Percentiles rank a stretch among this genome's conserved stretches.
These are phyloP conservation scores for Nibea coibor DNA, from an alignment of 2,113 vertebrate genomes.

Conservation along the genomic window DNA sequence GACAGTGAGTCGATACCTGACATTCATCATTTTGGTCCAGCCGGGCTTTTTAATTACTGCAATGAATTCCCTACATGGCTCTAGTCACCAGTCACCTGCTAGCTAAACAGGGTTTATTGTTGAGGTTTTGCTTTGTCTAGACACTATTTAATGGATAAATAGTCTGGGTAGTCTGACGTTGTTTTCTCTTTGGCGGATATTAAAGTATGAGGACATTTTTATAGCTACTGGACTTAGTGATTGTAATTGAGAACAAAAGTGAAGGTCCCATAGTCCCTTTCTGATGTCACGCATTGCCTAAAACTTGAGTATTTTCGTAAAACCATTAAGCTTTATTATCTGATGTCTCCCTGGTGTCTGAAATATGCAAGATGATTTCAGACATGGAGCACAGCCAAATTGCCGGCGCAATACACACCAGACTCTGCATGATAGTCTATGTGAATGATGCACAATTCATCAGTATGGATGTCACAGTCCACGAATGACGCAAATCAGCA, in stretches of 20 bases:
- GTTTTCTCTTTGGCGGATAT: constrained; percentile 27
- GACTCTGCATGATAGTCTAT: background rate
- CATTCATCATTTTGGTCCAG: constrained; percentile 78
- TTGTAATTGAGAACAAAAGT: background rate
- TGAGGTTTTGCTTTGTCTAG: constrained; percentile 53
- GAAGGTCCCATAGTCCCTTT: background rate
- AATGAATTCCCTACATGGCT: constrained; percentile 74
- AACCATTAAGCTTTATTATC: constrained; percentile 8
- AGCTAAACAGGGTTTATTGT: constrained; percentile 59
- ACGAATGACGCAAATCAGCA: constrained; percentile 36
- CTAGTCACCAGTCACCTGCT: constrained; percentile 53
- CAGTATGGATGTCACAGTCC: constrained; percentile 51
- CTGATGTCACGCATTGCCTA: constrained; percentile 18
- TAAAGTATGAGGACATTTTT: background rate
- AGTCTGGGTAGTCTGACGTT: constrained; percentile 10
- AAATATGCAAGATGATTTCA: constrained; percentile 23
- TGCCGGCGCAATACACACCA: constrained; percentile 16
- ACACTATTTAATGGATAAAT: constrained; percentile 45
- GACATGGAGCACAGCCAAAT: constrained; percentile 26
- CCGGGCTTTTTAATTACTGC: constrained; percentile 79
- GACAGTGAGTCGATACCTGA: constrained; percentile 75
- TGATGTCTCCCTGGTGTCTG: constrained; percentile 2
- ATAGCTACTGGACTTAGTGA: background rate
- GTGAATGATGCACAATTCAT: constrained; percentile 41
- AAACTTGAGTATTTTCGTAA: constrained; percentile 12